Base-by-base conservation (phyloP, 30 jellyfish, hydroid and myxozoan species). In the Hydractinia echinata region DNA sequence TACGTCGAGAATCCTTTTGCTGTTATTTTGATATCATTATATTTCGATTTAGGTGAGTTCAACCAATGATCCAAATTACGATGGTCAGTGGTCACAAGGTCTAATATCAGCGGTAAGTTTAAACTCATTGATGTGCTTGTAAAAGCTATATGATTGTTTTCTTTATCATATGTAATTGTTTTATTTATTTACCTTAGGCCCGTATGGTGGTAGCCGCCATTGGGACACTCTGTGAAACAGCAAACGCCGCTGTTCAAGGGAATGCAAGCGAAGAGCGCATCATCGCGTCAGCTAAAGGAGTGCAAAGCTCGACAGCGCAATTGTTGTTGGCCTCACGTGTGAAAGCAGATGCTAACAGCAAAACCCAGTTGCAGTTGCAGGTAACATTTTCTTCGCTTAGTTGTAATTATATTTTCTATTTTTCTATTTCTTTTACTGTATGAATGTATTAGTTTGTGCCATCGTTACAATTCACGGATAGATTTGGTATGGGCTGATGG, bases 71-170 rank as follows among this genome's bases (percentile, higher is more conserved):
- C 87, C 99, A 5, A 83, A 76, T 54, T 97, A 89, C 50, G 96
- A 86, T 53, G 99, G 99, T 6, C 99, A 95, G 61, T 95, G 99
- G 99, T 95, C 99, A 8, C 99, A 95, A 81, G 99, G 99, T 61
- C 94, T 95, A 15, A 95, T 95, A 18, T 95, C 99, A 19, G 99
- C 99, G 79, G 99, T 93, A 84, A 72, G 96, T 54, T 50, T 10
- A 54, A 1, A 6, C 7, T 7, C 39, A 16, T 58, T 13, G 69
- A 58, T 58, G 19, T 58, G 69, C 0, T 0, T 58, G 1, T 58
- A 58, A 2, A 11, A 11, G 15, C 2, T 30, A 30, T 30, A 30
- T 30, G 2, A 30, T 11, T 11, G 19, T 58, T 21, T 73, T 30
- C 4, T 44, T 18, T 0, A 49, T 3, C 39, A 0, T 7, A 1